Evolutionary conservation across 2,888 invertebrate genomes (phyloP).

Genomic region (Troides oblongomaculatus): DNA sequence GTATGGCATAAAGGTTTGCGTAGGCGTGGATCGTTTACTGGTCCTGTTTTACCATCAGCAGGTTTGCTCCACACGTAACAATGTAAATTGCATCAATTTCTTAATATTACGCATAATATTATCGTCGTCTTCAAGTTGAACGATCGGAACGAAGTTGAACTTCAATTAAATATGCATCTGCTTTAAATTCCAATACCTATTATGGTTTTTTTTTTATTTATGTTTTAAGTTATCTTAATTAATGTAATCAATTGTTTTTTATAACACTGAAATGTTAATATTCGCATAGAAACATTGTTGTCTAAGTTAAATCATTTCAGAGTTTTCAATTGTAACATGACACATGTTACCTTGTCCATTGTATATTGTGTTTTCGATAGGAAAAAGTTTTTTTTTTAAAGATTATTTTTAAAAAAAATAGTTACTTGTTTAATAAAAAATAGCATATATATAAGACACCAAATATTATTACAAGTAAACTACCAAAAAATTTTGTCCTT

Average conservation of each 20-base stretch:
- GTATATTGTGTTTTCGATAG: no score
- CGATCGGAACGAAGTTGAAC: background rate
- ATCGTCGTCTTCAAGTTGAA: conserved; percentile 8
- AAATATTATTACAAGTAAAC: no score
- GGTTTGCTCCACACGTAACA: conserved; percentile 22
- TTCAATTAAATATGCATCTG: background rate
- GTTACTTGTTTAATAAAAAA: no score
- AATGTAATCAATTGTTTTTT: background rate
- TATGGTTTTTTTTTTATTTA: background rate
- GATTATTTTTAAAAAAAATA: no score
- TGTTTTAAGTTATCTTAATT: background rate
- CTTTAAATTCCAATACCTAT: conserved; percentile 1
- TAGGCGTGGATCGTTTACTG: conserved; percentile 22
- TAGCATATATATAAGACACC: no score
- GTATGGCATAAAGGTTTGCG: conserved; percentile 19
- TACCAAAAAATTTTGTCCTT: no score
- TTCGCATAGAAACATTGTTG: background rate
- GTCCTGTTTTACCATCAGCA: conserved; percentile 24
- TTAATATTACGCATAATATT: conserved; percentile 25
- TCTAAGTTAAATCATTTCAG: background rate
- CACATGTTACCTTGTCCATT: no score
- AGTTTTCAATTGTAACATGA: no score
- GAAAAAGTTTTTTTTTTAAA: no score
- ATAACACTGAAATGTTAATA: background rate
- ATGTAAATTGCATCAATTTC: conserved; percentile 26